These are phyloP conservation scores for Chrysocyon brachyurus DNA, from an alignment of 2,797 vertebrate species.

Conservation along the genomic window DNA sequence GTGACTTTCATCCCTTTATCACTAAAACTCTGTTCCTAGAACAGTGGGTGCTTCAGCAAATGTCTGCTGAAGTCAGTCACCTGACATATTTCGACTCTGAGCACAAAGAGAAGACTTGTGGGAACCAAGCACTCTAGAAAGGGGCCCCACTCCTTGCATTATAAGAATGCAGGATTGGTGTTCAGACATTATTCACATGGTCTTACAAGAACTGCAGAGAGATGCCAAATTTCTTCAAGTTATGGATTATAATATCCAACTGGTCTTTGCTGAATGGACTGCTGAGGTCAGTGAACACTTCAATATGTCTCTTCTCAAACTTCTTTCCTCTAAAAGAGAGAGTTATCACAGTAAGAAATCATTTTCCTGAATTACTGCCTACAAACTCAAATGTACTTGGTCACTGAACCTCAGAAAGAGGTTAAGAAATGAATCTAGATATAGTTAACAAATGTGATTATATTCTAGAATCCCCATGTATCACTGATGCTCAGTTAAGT, in stretches of 20 bases:
- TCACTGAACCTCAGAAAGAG: conserved; percentile 11
- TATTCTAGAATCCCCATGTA: background rate
- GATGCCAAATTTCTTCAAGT: conserved; percentile 92
- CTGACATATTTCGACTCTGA: background rate
- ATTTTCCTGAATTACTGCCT: background rate
- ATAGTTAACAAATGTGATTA: background rate
- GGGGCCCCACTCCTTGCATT: background rate
- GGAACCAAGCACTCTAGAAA: background rate
- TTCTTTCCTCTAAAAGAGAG: conserved; percentile 93
- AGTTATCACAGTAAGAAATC: conserved; percentile 63
- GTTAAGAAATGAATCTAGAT: background rate
- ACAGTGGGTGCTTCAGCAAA: background rate
- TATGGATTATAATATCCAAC: conserved; percentile 93
- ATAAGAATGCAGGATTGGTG: background rate
- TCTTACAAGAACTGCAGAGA: conserved; percentile 98
- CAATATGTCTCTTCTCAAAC: conserved; percentile 93
- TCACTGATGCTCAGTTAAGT: background rate
- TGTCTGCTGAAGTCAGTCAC: background rate
- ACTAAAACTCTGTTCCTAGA: background rate
- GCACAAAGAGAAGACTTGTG: background rate
- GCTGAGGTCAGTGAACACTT: conserved; percentile 94
- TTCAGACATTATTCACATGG: background rate
- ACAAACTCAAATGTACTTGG: conserved; percentile 1
- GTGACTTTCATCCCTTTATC: conserved; percentile 22
- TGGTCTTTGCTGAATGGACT: conserved; percentile 93